Percentiles rank a stretch among this genome's conserved stretches.
These are phyloP conservation scores for Pseudocheirus occidentalis DNA, from an alignment of 2,797 vertebrate genomes.

Conservation along the genomic window DNA sequence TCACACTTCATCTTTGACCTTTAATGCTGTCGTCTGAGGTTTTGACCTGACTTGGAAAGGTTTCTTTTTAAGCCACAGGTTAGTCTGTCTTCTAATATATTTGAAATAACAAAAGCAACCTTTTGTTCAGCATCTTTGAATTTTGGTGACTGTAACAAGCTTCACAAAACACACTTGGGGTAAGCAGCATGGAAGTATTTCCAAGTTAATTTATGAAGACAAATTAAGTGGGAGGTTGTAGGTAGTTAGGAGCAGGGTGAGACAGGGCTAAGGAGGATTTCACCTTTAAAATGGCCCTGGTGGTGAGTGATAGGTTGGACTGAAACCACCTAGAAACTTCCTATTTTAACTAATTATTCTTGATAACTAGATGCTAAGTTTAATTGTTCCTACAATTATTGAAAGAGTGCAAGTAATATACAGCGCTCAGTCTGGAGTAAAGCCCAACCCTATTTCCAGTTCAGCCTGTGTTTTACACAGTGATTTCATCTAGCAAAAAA, in stretches of 20 bases:
- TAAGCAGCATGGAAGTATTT: not conserved
- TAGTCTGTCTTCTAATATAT: constrained; percentile 77
- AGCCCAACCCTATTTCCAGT: not conserved
- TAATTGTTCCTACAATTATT: not conserved
- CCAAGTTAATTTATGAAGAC: not conserved
- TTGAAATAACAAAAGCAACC: constrained; percentile 68
- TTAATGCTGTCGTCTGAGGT: constrained; percentile 81
- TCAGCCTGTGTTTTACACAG: constrained; percentile 64
- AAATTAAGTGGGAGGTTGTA: not conserved
- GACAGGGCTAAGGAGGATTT: not conserved
- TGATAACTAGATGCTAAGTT: not conserved
- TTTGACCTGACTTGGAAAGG: constrained; percentile 80
- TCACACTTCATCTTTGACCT: constrained; percentile 79
- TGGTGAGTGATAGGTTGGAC: not conserved
- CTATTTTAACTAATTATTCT: not conserved
- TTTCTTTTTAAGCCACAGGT: constrained; percentile 83
- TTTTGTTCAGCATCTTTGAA: not conserved
- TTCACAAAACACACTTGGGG: not conserved
- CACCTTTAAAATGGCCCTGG: not conserved
- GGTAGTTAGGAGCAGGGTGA: not conserved
- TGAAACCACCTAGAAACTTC: not conserved
- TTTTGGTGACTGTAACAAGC: not conserved
- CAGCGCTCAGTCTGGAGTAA: not conserved
- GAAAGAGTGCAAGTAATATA: not conserved
- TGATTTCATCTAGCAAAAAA: constrained; percentile 29